phyloP scores from a whole-genome alignment of 2,113 vertebrate species.

The Tonatia bakeri region DNA sequence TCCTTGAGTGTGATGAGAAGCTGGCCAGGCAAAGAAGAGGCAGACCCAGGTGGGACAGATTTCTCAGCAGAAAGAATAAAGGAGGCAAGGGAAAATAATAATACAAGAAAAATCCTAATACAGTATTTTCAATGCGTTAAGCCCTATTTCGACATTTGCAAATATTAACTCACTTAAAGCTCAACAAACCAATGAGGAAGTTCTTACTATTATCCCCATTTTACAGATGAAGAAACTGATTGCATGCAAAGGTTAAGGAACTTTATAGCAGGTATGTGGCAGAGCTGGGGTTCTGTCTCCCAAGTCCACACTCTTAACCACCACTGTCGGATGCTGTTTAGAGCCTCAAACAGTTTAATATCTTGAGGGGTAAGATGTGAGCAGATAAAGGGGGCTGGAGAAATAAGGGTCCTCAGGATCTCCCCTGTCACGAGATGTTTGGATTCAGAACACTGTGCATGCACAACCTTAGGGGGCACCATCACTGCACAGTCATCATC shows the following conservation, averaged over 20 bases:
- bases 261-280: not conserved
- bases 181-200: not conserved
- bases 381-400: fast-evolving
- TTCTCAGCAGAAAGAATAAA: not conserved
- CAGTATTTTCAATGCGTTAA: not conserved
- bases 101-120: not conserved
- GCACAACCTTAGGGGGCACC: not conserved
- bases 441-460: not conserved
- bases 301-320: not conserved
- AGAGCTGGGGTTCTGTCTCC: not conserved
- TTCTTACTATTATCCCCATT: not conserved
- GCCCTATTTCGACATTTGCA: not conserved
- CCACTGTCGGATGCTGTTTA: fast-evolving
- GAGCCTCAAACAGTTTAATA: not conserved
- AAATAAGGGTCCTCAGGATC: not conserved
- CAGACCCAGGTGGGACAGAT: not conserved
- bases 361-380: not conserved
- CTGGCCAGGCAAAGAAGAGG: not conserved
- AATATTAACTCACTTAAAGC: not conserved
- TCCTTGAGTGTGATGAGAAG: not conserved
- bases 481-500: not conserved
- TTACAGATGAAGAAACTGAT: not conserved
- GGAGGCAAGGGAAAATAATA: not conserved
- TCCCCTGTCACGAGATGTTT: not conserved
- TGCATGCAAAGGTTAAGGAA: not conserved